These are phyloP conservation scores for Bujurquina vittata DNA, from an alignment of 2,113 vertebrate species.

Conservation along the genomic window DNA sequence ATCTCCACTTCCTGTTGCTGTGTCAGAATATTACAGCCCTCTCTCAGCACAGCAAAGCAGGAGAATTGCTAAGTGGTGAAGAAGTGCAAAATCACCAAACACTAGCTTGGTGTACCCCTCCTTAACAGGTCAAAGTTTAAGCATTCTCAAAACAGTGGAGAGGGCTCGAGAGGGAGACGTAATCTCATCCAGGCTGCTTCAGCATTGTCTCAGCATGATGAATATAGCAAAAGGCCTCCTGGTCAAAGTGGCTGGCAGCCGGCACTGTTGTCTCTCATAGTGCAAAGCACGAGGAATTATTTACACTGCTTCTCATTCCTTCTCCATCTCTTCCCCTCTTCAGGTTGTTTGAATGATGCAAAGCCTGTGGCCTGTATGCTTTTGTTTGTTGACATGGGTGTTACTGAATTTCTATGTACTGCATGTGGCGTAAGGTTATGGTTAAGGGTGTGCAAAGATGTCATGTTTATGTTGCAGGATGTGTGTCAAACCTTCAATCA, in stretches of 20 bases:
- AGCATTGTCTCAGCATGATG: slow-evolving; percentile 62
- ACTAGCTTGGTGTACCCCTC: slow-evolving; percentile 30
- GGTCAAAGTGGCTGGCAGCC: slow-evolving; percentile 48
- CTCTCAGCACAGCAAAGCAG: slow-evolving; percentile 31
- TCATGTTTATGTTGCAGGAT: slow-evolving; percentile 2
- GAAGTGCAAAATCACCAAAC: slow-evolving; percentile 56
- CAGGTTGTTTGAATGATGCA: slow-evolving; percentile 53
- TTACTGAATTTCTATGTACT: slow-evolving; percentile 10
- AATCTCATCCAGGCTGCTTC: slow-evolving; percentile 66
- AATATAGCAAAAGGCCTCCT: slow-evolving; percentile 59
- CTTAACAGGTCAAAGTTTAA: slow-evolving; percentile 70
- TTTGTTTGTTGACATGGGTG: slow-evolving; percentile 35
- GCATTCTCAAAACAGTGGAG: slow-evolving; percentile 61
- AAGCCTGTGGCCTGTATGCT: slow-evolving; percentile 26
- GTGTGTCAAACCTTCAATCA: slow-evolving; percentile 4
- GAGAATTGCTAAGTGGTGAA: slow-evolving; percentile 46
- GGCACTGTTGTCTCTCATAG: slow-evolving; percentile 41
- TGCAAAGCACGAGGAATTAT: slow-evolving; percentile 52
- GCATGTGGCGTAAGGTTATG: slow-evolving; percentile 17
- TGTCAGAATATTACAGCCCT: slow-evolving; percentile 61
- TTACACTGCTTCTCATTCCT: slow-evolving; percentile 28
- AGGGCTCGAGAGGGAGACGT: slow-evolving; percentile 35
- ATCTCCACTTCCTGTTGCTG: slow-evolving; percentile 52
- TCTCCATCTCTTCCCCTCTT: slow-evolving; percentile 21
- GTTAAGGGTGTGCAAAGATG: slow-evolving; percentile 19